A percentile compares a stretch with the other conserved stretches of the same genome.
phyloP scores from a whole-genome alignment of 2,888 invertebrate genomes.

The Empis livida region DNA sequence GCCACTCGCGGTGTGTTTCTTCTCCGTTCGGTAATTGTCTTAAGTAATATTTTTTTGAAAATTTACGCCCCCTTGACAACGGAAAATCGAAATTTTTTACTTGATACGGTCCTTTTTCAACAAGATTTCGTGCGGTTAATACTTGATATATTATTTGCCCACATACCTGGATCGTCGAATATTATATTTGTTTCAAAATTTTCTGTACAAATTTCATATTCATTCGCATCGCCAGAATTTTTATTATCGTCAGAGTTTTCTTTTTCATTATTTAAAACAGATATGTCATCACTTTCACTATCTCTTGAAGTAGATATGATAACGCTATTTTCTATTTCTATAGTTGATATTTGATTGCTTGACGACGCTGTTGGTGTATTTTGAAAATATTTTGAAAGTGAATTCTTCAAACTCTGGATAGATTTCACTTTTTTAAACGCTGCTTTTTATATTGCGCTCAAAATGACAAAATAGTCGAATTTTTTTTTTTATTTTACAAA shows the following conservation, averaged over 20 bases:
- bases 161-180: background rate
- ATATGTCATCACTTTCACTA: too few relatives aligned
- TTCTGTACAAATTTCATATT: background rate
- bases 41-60: slow-evolving; percentile 5
- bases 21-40: slow-evolving; percentile 10
- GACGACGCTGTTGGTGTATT: too few relatives aligned
- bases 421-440: too few relatives aligned
- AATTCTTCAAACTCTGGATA: too few relatives aligned
- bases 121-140: background rate
- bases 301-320: too few relatives aligned
- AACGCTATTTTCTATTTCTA: too few relatives aligned
- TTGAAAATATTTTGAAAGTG: too few relatives aligned
- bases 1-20: slow-evolving; percentile 12
- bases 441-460: too few relatives aligned
- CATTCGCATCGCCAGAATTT: background rate
- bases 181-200: background rate
- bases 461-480: too few relatives aligned
- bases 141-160: background rate
- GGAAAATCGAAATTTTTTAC: background rate
- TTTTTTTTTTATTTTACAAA: too few relatives aligned
- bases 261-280: background rate
- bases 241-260: background rate
- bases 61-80: background rate
- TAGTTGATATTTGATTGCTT: too few relatives aligned
- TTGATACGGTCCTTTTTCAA: background rate